phyloP scores from a whole-genome alignment of 92 coral and sea anemone genomes.

The Porites divaricata region DNA sequence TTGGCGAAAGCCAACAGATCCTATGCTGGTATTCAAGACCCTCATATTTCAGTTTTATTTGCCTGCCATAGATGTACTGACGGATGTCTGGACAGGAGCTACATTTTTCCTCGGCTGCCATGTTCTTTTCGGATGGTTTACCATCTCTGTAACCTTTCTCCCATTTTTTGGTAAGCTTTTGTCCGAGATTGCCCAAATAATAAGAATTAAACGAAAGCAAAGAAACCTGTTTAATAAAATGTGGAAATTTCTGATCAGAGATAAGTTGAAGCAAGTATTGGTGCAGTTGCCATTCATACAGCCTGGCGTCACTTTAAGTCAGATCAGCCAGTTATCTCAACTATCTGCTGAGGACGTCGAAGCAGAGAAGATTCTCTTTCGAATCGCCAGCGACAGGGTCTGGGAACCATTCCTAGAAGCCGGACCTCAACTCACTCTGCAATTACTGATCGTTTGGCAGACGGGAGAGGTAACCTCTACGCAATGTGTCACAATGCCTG shows the following conservation, averaged over 20 bases:
- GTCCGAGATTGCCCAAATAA: conserved; percentile 7
- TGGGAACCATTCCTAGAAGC: conserved; percentile 9
- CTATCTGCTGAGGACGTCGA: conserved; percentile 7
- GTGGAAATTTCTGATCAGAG: conserved; percentile 13
- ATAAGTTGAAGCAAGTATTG: neutral
- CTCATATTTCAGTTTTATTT: conserved; percentile 1
- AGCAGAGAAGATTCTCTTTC: conserved; percentile 13
- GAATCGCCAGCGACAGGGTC: neutral
- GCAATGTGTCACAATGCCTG: conserved; percentile 7
- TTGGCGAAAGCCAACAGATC: neutral
- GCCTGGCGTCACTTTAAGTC: neutral
- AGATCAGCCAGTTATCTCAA: neutral
- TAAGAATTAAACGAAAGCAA: conserved; percentile 4
- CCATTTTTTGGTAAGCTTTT: neutral
- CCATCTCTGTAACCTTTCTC: neutral
- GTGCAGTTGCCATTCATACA: conserved; percentile 12
- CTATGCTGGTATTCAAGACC: neutral
- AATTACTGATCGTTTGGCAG: conserved; percentile 12
- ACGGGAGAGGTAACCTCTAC: neutral
- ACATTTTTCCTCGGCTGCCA: neutral
- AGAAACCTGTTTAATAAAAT: neutral
- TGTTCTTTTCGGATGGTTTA: neutral
- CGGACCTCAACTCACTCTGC: conserved; percentile 5
- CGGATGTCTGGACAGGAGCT: conserved; percentile 10
- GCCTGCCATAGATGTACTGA: conserved; percentile 2